Base-by-base conservation (phyloP, 2,888 invertebrate genomes). In the Copidosoma aretas region DNA sequence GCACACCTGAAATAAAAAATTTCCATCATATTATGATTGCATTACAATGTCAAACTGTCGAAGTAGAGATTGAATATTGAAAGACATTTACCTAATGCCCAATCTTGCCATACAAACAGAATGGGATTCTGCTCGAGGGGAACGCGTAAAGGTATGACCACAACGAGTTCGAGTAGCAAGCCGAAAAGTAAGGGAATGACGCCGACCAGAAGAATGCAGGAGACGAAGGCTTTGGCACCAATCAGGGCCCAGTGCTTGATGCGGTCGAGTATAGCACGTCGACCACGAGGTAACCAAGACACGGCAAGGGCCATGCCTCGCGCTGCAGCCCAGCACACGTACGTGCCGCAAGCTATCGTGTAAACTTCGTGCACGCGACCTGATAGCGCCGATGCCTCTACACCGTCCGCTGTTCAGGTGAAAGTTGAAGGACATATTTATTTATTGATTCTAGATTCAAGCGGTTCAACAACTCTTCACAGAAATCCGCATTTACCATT, bases 101-200 rank as follows among this genome's bases (percentile, higher is more conserved):
- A 99, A 85, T 98, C 97, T 85, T 98, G 94, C 93, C 93, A 94
- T 60, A 94, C 88, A 81, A 94, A 94, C 67, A 93, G 86, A 43
- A 94, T 92, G 0, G 94, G 98, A 10, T 95, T 95, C 84, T 97
- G 95, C 75, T 94, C 92, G 4, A 96, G 86, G 0, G 97, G 95
- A 25, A 98, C 97, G 14, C 98, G 87, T 24, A 98, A 86, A 0
- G 99, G 99, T 19, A 97, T 93, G 21, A 98, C 93, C 22, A 95
- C 87, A 4, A 95, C 94, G 79, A 97, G 86, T 82, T 98, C 98
- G 71, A 99, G 88, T 61, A 97, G 88, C 73, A 98, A 85, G 0
- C 98, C 98, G 80, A 97, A 93, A 74, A 98, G 87, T 64, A 97
- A 86, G 0, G 97, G 98, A 76, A 98, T 93, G 1, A 98, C 88